These are phyloP conservation scores for Caenorhabditis japonica DNA, from an alignment of 2,888 invertebrate species.

Conservation along the genomic window DNA sequence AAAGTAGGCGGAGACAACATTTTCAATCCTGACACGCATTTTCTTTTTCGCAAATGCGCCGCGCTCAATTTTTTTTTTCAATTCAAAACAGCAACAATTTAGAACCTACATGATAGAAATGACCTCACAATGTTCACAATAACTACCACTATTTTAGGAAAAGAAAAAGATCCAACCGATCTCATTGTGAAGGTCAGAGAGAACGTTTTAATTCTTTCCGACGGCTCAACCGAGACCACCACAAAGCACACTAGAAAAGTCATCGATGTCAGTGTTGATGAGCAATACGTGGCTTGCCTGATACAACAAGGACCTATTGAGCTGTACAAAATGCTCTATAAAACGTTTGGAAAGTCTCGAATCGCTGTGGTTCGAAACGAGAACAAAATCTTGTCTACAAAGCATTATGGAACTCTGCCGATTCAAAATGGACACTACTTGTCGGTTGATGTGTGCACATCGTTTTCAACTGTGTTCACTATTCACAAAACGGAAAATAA, in stretches of 20 bases:
- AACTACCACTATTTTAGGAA: constrained; percentile 9
- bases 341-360: constrained; percentile 1
- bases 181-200: constrained; percentile 16
- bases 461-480: constrained; percentile 37
- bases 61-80: too few relatives aligned
- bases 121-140: background rate
- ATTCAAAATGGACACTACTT: constrained; percentile 27
- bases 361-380: constrained; percentile 7
- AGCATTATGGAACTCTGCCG: constrained; percentile 28
- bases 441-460: constrained; percentile 21
- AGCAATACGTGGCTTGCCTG: constrained; percentile 33
- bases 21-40: too few relatives aligned
- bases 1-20: too few relatives aligned
- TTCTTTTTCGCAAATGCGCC: too few relatives aligned
- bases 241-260: constrained; percentile 11
- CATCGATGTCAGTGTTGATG: constrained; percentile 20
- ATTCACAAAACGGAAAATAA: background rate
- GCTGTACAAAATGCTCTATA: constrained; percentile 24
- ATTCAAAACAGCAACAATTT: too few relatives aligned
- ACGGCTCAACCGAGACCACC: background rate
- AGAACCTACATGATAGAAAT: too few relatives aligned
- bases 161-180: constrained; percentile 10
- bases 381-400: constrained; percentile 1
- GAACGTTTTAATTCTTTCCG: constrained; percentile 2
- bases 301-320: constrained; percentile 34